Evolutionary conservation across 2,888 invertebrate genomes (phyloP), one percentile per base, ranked within the genome.

Genomic region (Caenorhabditis angaria): DNA sequence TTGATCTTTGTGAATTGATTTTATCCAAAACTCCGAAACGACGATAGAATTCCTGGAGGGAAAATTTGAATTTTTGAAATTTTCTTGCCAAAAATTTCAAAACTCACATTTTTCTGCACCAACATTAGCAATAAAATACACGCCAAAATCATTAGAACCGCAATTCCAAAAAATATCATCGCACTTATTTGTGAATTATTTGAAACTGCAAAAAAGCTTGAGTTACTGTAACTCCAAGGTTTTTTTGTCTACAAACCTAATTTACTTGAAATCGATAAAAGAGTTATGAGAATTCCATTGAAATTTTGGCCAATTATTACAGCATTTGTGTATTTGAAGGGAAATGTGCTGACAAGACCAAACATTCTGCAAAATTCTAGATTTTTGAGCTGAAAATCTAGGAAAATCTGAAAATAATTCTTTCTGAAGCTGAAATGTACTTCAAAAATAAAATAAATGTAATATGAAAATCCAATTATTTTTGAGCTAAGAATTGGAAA

Each of bases 161-260:
- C 97, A 0, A 93, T 93, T 70, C 95, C 93, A 89, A 99, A 99
- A 89, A 97, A 99, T 90, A 96, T 96, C 83, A 97, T 94, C 54
- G 96, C 97, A 1, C 62, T 58, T 22, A 50, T 62, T 29, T 62
- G 65, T 1, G 62, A 51, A 24, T 62, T 60, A 18, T 62, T 60
- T 14, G 41, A 51, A 2, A 56, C 68, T 71, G 66, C 8, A 56
- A 64, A 18, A 55, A 53, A 32, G n/a, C 3, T n/a, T 20, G 27
- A 12, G 28, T 25, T 27, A 41, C 29, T 35, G 2, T 14, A 6
- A 18, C 32, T 35, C 32, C 18, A 62, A 54, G 1, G 8, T 4
- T 14, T 2, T 20, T 12, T 28, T 22, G 25, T 22, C 1, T 32
- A 54, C 60, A 22, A 12, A 51, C 50, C 54, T 20, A 24, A 25